phyloP scores from a whole-genome alignment of 2,888 invertebrate species.

The Tenthredo notha region DNA sequence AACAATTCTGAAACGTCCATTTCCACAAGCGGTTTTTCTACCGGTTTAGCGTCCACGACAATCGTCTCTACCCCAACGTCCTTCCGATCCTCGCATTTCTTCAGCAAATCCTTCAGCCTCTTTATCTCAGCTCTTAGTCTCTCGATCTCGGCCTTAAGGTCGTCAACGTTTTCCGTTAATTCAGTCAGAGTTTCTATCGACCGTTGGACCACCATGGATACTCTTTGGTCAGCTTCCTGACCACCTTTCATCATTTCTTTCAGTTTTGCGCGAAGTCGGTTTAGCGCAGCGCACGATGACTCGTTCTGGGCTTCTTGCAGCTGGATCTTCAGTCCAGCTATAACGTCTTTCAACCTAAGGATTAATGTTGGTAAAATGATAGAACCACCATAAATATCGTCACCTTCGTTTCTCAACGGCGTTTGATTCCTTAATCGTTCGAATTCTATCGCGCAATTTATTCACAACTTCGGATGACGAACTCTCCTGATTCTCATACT shows the following conservation, averaged over 20 bases:
- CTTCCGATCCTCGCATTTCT: background rate
- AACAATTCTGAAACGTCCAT: constrained; percentile 56
- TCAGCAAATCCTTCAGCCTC: constrained; percentile 55
- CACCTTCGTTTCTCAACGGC: constrained; percentile 70
- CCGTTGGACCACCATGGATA: constrained; percentile 66
- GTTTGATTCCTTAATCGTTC: constrained; percentile 64
- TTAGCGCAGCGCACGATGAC: constrained; percentile 70
- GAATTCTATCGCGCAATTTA: constrained; percentile 66
- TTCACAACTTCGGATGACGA: constrained; percentile 66
- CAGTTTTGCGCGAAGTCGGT: constrained; percentile 71
- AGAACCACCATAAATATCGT: background rate
- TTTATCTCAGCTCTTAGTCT: constrained; percentile 60
- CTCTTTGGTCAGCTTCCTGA: constrained; percentile 65
- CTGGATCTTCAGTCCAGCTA: constrained; percentile 65
- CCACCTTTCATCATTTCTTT: constrained; percentile 70
- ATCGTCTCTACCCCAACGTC: constrained; percentile 33
- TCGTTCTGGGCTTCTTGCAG: constrained; percentile 69
- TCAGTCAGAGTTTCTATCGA: constrained; percentile 69
- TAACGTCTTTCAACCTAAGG: constrained; percentile 67
- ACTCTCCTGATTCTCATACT: constrained; percentile 66
- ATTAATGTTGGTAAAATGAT: background rate
- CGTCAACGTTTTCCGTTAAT: constrained; percentile 66
- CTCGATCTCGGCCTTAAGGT: constrained; percentile 66
- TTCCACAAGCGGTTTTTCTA: constrained; percentile 53
- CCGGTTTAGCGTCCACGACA: background rate